A percentile compares a stretch with the other conserved stretches of the same genome.
phyloP scores from a whole-genome alignment of 2,888 invertebrate species.

The Drosophila merina region DNA sequence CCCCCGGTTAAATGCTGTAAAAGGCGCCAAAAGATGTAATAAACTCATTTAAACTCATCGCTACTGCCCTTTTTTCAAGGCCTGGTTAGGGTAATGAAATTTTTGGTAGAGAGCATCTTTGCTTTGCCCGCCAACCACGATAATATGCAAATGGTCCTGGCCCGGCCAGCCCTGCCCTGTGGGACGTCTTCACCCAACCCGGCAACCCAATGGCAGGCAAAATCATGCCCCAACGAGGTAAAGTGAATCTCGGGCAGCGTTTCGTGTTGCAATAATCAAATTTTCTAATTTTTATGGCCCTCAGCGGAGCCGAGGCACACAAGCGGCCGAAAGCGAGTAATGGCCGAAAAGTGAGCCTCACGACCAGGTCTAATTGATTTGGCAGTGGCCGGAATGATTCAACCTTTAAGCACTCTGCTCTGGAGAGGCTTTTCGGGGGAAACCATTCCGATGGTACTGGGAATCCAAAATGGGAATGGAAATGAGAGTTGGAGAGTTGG shows the following conservation, averaged over 20 bases:
- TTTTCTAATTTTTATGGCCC: constrained; percentile 81
- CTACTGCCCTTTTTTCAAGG: constrained; percentile 17
- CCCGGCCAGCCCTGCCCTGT: constrained; percentile 28
- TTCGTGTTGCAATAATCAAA: constrained; percentile 80
- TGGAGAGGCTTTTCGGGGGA: constrained; percentile 42
- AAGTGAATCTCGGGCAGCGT: constrained; percentile 62
- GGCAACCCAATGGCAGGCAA: too few relatives aligned
- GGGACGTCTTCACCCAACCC: constrained; percentile 35
- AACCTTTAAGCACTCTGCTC: constrained; percentile 41
- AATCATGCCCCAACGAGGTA: background rate
- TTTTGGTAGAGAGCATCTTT: constrained; percentile 68
- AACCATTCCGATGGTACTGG: background rate
- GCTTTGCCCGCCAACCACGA: constrained; percentile 40
- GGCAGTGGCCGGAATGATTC: constrained; percentile 58
- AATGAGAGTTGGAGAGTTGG: background rate
- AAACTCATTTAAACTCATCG: constrained; percentile 79
- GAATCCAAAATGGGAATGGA: background rate
- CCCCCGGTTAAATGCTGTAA: constrained; percentile 70
- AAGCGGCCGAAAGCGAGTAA: constrained; percentile 57
- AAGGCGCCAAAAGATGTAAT: constrained; percentile 74
- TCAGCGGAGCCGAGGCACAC: constrained; percentile 55
- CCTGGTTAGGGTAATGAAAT: constrained; percentile 76
- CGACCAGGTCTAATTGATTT: constrained; percentile 73
- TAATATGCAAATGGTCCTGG: constrained; percentile 73
- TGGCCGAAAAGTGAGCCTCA: constrained; percentile 52